phyloP scores from a whole-genome alignment of 2,113 vertebrate genomes.

The Sander lucioperca region DNA sequence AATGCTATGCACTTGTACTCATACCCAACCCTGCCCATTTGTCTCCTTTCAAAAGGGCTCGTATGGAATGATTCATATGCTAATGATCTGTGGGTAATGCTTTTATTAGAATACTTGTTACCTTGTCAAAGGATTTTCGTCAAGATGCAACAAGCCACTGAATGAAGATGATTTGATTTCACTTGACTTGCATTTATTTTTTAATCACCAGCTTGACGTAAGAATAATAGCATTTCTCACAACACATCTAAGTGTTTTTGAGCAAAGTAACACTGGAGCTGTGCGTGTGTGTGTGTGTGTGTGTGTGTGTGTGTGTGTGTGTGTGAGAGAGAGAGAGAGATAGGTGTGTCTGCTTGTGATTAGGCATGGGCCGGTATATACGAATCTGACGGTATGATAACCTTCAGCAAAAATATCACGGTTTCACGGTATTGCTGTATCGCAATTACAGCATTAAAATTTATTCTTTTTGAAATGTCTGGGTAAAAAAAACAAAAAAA shows the following conservation, averaged over 20 bases:
- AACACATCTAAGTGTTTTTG: constrained; percentile 65
- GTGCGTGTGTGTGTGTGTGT: constrained; percentile 43
- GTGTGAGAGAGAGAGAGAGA: no score
- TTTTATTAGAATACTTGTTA: constrained; percentile 80
- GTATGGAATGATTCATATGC: constrained; percentile 76
- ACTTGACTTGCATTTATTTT: constrained; percentile 75
- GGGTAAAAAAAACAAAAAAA: no score
- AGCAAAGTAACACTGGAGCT: constrained; percentile 41
- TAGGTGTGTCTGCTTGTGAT: no score
- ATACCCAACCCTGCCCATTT: constrained; percentile 24
- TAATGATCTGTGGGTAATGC: constrained; percentile 70
- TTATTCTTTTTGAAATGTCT: no score
- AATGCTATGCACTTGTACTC: constrained; percentile 45
- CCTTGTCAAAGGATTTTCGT: constrained; percentile 77
- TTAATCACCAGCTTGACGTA: constrained; percentile 71
- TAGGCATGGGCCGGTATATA: no score
- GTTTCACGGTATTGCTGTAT: no score
- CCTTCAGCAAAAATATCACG: no score
- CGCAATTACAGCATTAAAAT: no score
- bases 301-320: constrained; percentile 32
- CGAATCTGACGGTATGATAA: no score
- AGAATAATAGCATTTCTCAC: constrained; percentile 64
- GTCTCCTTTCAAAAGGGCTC: constrained; percentile 46
- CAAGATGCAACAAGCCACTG: constrained; percentile 77
- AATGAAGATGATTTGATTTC: constrained; percentile 78